These are phyloP conservation scores for Arrhamphus sclerolepis DNA, from an alignment of 2,797 vertebrate genomes.

Conservation along the genomic window DNA sequence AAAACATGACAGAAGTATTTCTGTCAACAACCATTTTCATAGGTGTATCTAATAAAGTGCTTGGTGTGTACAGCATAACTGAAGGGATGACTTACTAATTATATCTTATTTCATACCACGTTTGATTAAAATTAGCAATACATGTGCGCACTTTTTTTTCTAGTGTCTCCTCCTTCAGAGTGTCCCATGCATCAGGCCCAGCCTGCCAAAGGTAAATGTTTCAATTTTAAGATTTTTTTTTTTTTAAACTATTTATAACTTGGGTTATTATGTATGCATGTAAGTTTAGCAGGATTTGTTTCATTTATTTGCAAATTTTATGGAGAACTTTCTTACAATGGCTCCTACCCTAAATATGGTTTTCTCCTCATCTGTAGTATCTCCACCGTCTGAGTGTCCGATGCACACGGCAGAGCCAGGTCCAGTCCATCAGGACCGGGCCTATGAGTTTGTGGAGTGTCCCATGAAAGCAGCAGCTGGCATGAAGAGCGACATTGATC, in stretches of 20 bases:
- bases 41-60: too few species aligned
- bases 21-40: too few species aligned
- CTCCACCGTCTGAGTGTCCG: conserved; percentile 57
- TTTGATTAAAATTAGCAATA: too few species aligned
- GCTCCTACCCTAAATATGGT: fast-evolving
- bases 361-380: conserved; percentile 26
- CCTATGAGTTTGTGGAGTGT: conserved; percentile 91
- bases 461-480: conserved; percentile 78
- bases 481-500: conserved; percentile 83
- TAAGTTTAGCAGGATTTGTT: too few species aligned
- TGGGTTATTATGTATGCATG: background rate
- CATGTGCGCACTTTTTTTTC: too few species aligned
- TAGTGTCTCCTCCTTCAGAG: conserved; percentile 56
- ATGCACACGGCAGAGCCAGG: conserved; percentile 55
- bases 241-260: background rate
- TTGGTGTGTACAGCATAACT: too few species aligned
- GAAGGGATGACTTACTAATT: too few species aligned
- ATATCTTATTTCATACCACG: too few species aligned
- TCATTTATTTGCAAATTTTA: too few species aligned
- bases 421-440: conserved; percentile 90
- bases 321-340: fast-evolving
- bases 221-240: background rate
- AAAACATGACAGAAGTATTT: too few species aligned
- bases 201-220: conserved; percentile 20
- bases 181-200: conserved; percentile 66